Conservation (phyloP, 2,113 vertebrate genomes). For the Passerina amoena region DNA sequence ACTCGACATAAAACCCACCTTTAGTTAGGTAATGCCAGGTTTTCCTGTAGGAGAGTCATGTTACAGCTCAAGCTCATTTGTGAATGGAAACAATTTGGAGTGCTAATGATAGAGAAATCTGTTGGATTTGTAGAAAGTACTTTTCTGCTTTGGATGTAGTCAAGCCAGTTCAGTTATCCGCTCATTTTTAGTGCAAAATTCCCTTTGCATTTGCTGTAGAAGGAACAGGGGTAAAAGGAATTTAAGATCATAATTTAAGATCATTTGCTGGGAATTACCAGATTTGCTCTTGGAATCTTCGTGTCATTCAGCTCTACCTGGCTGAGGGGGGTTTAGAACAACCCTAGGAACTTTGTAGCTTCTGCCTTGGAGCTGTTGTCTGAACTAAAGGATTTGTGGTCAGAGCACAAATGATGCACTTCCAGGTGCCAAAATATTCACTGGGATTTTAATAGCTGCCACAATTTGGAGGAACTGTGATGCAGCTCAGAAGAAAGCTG, state of each 20-base stretch:
- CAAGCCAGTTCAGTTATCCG: background rate
- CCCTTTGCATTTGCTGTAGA: background rate
- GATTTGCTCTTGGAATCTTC: background rate
- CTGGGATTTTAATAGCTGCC: background rate
- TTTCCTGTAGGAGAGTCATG: background rate
- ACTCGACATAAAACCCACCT: background rate
- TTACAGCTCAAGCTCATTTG: background rate
- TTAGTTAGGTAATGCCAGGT: background rate
- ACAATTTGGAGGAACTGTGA: background rate
- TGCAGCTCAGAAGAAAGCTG: background rate
- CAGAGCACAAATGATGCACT: background rate
- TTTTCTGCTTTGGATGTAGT: background rate
- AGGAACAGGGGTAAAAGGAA: background rate
- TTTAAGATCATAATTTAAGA: background rate
- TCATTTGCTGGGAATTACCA: background rate
- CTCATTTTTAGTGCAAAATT: background rate
- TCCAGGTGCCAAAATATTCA: background rate
- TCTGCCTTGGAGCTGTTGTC: background rate
- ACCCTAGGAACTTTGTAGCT: background rate
- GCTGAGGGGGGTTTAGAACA: background rate
- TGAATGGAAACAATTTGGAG: background rate
- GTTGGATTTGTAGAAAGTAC: background rate
- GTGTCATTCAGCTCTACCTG: background rate
- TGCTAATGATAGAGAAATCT: background rate
- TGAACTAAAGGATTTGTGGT: background rate